phyloP scores from a whole-genome alignment of 1,140 invertebrate genomes.

The Agrilus planipennis region DNA sequence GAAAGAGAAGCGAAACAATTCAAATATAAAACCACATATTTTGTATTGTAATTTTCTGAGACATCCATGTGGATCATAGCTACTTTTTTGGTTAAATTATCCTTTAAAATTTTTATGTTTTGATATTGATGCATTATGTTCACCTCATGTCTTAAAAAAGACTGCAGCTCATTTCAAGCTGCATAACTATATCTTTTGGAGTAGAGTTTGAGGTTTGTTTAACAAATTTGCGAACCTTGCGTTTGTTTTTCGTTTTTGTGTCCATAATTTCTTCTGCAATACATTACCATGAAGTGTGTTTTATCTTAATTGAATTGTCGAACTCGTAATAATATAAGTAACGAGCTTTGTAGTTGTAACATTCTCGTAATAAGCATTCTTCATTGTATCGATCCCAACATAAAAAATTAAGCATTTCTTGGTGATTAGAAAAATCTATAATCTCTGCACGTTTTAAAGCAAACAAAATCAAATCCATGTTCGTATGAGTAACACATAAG shows the following conservation, averaged over 20 bases:
- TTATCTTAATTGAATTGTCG: neutral
- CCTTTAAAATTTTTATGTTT: neutral
- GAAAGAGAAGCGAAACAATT: neutral
- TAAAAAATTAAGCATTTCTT: neutral
- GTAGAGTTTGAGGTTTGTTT: neutral
- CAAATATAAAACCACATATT: neutral
- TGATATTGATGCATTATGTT: slow-evolving; percentile 1
- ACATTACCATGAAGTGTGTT: neutral
- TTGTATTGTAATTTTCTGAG: slow-evolving; percentile 2
- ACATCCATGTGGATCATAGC: neutral
- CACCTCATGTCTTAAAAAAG: neutral
- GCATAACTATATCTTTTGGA: neutral
- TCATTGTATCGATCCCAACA: no score
- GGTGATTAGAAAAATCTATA: neutral
- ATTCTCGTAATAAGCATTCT: neutral
- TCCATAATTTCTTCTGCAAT: neutral
- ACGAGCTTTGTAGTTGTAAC: neutral
- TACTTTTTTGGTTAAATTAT: neutral
- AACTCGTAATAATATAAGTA: neutral
- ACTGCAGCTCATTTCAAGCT: neutral
- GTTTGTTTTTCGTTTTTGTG: neutral
- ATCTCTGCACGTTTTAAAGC: neutral
- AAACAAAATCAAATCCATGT: neutral
- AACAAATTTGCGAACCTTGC: neutral
- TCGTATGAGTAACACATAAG: neutral